Evolutionary conservation across 2,888 invertebrate genomes (phyloP).

Genomic region (Eremobia ochroleuca): DNA sequence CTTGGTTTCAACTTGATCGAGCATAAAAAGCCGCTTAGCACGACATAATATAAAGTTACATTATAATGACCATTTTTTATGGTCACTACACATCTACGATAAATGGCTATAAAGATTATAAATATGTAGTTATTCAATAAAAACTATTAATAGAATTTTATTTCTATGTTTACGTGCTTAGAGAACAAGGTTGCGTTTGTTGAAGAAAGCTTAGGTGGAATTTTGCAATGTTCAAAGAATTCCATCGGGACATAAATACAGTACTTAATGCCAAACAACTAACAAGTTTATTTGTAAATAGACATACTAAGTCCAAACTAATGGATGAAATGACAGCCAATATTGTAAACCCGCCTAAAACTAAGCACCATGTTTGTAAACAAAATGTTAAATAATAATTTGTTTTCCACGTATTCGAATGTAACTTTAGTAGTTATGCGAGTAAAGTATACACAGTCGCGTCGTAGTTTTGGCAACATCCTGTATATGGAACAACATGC

Average conservation of each 20-base stretch:
- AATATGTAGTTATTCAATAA: slow-evolving; percentile 26
- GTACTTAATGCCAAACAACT: neutral
- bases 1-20: slow-evolving; percentile 85
- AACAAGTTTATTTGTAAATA: slow-evolving; percentile 28
- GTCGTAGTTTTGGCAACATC: slow-evolving; percentile 89
- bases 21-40: slow-evolving; percentile 87
- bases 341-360: slow-evolving; percentile 66
- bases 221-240: neutral
- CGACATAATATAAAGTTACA: slow-evolving; percentile 83
- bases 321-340: slow-evolving; percentile 61
- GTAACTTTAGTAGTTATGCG: slow-evolving; percentile 76
- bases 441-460: slow-evolving; percentile 77
- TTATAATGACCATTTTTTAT: slow-evolving; percentile 58
- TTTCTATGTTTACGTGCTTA: neutral
- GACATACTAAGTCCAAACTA: slow-evolving; percentile 31
- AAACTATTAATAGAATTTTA: neutral
- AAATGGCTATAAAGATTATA: slow-evolving; percentile 45
- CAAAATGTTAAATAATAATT: slow-evolving; percentile 76
- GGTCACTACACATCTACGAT: slow-evolving; percentile 59
- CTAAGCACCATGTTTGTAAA: slow-evolving; percentile 70
- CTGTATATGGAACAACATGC: slow-evolving; percentile 83
- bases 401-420: slow-evolving; percentile 76
- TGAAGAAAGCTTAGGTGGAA: neutral
- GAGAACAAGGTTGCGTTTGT: neutral
- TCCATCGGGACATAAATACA: neutral